Conservation (phyloP, 2,888 invertebrate genomes). For the Zaprionus bogoriensis region DNA sequence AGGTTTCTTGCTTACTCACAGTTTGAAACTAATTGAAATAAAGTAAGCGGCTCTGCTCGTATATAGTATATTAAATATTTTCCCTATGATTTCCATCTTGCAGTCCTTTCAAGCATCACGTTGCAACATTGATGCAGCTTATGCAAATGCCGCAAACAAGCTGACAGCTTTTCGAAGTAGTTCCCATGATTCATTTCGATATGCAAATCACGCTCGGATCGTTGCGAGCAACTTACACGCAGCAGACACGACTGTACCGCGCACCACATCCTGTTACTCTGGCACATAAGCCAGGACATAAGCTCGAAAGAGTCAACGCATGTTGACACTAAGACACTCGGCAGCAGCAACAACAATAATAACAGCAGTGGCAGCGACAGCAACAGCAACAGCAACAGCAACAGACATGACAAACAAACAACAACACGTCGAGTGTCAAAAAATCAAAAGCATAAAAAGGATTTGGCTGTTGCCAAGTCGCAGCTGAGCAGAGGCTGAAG, state of each 20-base stretch:
- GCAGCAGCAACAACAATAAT: too few species aligned
- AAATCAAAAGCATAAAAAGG: constrained; percentile 79
- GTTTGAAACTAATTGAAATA: too few species aligned
- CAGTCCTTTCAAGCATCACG: too few species aligned
- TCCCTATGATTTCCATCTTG: too few species aligned
- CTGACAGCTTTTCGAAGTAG: constrained; percentile 26
- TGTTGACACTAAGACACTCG: constrained; percentile 74
- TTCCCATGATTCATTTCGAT: constrained; percentile 17
- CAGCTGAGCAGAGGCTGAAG: constrained; percentile 36
- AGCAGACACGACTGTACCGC: constrained; percentile 60
- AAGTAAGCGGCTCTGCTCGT: neutral
- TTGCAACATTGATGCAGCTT: constrained; percentile 21
- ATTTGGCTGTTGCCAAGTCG: constrained; percentile 73
- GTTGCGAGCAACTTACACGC: constrained; percentile 19
- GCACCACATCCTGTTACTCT: constrained; percentile 36
- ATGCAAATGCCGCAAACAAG: constrained; percentile 35
- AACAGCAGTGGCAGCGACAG: constrained; percentile 10
- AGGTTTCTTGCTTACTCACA: too few species aligned
- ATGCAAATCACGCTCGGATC: constrained; percentile 46
- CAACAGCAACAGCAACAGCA: constrained; percentile 21
- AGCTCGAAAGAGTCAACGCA: constrained; percentile 69
- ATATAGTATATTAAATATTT: neutral
- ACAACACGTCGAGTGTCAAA: constrained; percentile 69
- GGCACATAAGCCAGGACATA: constrained; percentile 49
- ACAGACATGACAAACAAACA: constrained; percentile 49